Conservation (phyloP, 1,140 invertebrate genomes). For the Armadillidium nasatum region DNA sequence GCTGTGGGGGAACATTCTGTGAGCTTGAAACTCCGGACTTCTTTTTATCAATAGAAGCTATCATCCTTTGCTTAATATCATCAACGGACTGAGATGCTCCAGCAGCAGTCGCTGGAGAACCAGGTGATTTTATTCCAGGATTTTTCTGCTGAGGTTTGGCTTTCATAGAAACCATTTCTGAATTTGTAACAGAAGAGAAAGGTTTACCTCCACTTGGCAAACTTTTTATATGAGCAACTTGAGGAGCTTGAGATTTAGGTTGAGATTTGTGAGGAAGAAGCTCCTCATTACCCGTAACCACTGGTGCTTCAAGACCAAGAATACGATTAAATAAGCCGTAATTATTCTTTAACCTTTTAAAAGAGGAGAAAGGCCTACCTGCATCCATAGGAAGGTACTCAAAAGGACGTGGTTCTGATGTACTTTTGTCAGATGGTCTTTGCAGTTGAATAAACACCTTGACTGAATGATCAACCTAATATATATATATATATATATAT, state of each 20-base stretch:
- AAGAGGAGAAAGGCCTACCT: constrained; percentile 71
- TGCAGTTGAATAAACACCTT: constrained; percentile 76
- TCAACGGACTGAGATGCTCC: constrained; percentile 30
- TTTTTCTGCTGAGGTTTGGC: background rate
- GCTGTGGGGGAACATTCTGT: background rate
- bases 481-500: constrained; percentile 20
- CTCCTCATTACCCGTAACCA: background rate
- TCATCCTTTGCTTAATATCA: constrained; percentile 39
- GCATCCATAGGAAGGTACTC: constrained; percentile 77
- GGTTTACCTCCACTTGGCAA: too few relatives aligned
- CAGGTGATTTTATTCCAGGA: background rate
- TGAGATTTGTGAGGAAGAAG: background rate
- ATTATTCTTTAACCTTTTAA: constrained; percentile 67
- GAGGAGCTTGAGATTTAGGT: constrained; percentile 1
- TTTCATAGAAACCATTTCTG: background rate
- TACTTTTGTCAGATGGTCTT: constrained; percentile 75
- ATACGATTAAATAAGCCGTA: constrained; percentile 62
- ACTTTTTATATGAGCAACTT: background rate
- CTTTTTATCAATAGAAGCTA: constrained; percentile 32
- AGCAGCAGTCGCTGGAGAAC: background rate
- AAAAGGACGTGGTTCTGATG: constrained; percentile 70
- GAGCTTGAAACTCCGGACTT: constrained; percentile 24
- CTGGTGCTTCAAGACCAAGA: constrained; percentile 52
- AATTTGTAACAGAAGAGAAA: constrained; percentile 16
- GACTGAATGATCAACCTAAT: constrained; percentile 62